These are phyloP conservation scores for Tyto alba DNA, from an alignment of 2,113 vertebrate genomes.

Conservation along the genomic window DNA sequence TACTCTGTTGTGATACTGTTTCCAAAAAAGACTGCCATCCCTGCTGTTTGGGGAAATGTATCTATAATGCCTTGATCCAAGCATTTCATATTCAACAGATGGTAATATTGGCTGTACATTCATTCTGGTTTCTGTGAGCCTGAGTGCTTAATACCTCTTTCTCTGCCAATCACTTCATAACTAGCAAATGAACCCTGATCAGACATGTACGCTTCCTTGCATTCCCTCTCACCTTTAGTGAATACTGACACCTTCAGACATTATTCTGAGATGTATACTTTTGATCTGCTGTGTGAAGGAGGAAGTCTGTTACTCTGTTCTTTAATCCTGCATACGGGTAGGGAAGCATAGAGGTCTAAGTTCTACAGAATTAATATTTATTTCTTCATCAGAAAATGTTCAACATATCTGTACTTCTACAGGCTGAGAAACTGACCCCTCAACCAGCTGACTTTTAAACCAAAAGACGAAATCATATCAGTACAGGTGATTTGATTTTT, in stretches of 20 bases:
- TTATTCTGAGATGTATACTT: not conserved
- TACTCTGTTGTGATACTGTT: constrained; percentile 61
- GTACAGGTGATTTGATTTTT: not conserved
- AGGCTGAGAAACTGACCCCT: not conserved
- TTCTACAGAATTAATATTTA: not conserved
- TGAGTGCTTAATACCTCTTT: constrained; percentile 59
- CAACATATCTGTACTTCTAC: not conserved
- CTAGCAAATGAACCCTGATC: constrained; percentile 48
- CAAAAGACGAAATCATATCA: not conserved
- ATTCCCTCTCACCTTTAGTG: not conserved
- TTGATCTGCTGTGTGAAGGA: not conserved
- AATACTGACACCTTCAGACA: constrained; percentile 48
- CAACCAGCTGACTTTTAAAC: not conserved
- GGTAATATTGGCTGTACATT: constrained; percentile 69
- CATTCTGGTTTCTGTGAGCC: constrained; percentile 53
- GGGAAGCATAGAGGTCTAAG: not conserved
- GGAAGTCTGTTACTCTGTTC: not conserved
- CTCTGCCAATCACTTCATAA: constrained; percentile 68
- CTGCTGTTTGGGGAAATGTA: constrained; percentile 71
- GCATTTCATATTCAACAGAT: constrained; percentile 76
- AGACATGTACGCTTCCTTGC: not conserved
- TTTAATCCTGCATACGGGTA: not conserved
- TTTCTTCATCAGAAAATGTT: not conserved
- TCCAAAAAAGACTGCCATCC: constrained; percentile 69
- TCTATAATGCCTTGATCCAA: constrained; percentile 73